A percentile compares a stretch with the other conserved stretches of the same genome.
These are phyloP conservation scores for Neocrepidodera transversa DNA, from an alignment of 2,888 invertebrate genomes.

Conservation along the genomic window DNA sequence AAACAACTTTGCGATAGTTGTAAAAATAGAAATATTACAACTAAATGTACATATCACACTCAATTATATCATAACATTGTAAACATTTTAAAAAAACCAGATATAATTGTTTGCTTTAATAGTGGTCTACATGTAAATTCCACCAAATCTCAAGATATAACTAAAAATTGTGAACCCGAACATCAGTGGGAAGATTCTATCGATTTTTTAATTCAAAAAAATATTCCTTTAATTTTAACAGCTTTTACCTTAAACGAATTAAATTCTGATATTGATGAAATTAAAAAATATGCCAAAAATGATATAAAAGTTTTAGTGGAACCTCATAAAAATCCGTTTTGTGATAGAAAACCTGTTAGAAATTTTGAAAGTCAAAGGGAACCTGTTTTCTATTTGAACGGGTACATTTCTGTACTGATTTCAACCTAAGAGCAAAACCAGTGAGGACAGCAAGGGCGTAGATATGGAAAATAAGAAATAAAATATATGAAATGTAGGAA, in stretches of 20 bases:
- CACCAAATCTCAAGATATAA: not conserved
- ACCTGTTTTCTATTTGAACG: slow-evolving; percentile 51
- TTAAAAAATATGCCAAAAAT: slow-evolving; percentile 20
- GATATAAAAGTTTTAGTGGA: slow-evolving; percentile 38
- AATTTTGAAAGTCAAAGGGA: slow-evolving; percentile 47
- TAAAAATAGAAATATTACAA: slow-evolving; percentile 30
- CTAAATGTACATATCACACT: slow-evolving; percentile 32
- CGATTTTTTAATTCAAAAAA: slow-evolving; percentile 39
- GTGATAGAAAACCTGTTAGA: slow-evolving; percentile 47
- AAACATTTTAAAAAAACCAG: slow-evolving; percentile 43
- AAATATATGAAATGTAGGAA: too few relatives aligned
- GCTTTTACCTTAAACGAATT: slow-evolving; percentile 53
- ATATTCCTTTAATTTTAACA: slow-evolving; percentile 50
- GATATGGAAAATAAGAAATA: too few relatives aligned
- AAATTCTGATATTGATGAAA: slow-evolving; percentile 44
- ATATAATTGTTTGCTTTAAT: slow-evolving; percentile 53
- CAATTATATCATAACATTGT: slow-evolving; percentile 49
- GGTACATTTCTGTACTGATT: slow-evolving; percentile 43
- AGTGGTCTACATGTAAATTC: slow-evolving; percentile 50
- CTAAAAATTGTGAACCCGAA: slow-evolving; percentile 18
- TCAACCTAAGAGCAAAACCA: too few relatives aligned
- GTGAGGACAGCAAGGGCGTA: too few relatives aligned
- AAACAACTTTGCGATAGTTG: slow-evolving; percentile 40
- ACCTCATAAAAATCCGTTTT: slow-evolving; percentile 48
- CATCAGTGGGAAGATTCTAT: slow-evolving; percentile 51